Base-by-base conservation (phyloP, 2,113 vertebrate genomes). In the Trachemys scripta region DNA sequence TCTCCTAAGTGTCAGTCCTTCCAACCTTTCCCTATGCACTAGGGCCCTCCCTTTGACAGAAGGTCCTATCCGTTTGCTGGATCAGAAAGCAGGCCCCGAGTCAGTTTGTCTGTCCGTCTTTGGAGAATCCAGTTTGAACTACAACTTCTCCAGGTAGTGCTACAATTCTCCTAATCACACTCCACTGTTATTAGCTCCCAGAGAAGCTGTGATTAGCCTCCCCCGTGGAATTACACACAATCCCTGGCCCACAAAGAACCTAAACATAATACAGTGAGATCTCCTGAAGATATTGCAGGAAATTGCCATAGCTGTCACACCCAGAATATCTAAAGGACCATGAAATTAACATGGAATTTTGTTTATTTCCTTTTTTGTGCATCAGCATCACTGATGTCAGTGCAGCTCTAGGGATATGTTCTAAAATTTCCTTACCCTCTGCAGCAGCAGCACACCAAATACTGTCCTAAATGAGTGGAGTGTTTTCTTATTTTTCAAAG, bases 311-410 rank as follows among this genome's bases (percentile, higher is more conserved):
- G 65, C 65, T 72, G n/a, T 38, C n/a, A 38, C n/a, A 29, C 56
- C 42, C 24, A 59, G 79, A 0, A 1, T 29, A 90, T 80, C 80
- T 88, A 86, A 84, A 0, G 0, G 38, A 69, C 38, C 24, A 31
- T 47, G 69, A 89, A 89, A 91, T 92, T 17, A 51, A 8, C 27
- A 17, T 0, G 20, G 29, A 16, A 85, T 88, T 95, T 69, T 75
- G 31, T 0, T 72, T 47, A 57, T 90, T 94, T 82, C 27, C 75
- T 94, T 49, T 42, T 1, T 0, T 50, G 35, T 79, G 75, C 54
- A 81, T 75, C 0, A 0, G 75, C n/a, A 88, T 24, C 81, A 65
- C 81, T 56, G 20, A 24, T 1, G 0, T 17, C 54, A 59, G 20
- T 45, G 49, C 80, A 91, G 45, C 29, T 38, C 12, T 4, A 11